A percentile compares a stretch with the other conserved stretches of the same genome.
These are phyloP conservation scores for Heteromurus nitidus DNA, from an alignment of 2,888 invertebrate genomes.

Conservation along the genomic window DNA sequence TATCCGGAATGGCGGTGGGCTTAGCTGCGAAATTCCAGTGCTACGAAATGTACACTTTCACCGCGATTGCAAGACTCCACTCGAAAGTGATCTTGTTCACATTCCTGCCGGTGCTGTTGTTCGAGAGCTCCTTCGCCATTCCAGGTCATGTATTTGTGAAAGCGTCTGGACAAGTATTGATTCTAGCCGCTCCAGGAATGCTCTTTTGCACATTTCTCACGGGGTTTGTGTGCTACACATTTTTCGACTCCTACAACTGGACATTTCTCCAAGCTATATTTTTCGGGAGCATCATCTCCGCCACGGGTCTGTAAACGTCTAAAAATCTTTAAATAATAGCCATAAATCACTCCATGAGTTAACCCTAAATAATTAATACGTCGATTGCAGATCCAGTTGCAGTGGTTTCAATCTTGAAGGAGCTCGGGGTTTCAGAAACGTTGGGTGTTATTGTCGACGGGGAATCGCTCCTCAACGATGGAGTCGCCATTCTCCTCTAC, in stretches of 20 bases:
- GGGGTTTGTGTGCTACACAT: slow-evolving; percentile 58
- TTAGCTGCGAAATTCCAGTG: slow-evolving; percentile 63
- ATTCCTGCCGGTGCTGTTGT: slow-evolving; percentile 71
- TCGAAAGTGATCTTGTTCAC: slow-evolving; percentile 70
- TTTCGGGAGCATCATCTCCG: slow-evolving; percentile 76
- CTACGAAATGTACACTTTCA: slow-evolving; percentile 60
- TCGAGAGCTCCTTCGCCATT: slow-evolving; percentile 72
- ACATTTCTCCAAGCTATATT: slow-evolving; percentile 75
- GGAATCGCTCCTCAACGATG: slow-evolving; percentile 77
- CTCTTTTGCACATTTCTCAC: slow-evolving; percentile 69
- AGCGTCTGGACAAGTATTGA: slow-evolving; percentile 54
- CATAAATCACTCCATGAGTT: background rate
- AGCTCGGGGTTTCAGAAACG: slow-evolving; percentile 75
- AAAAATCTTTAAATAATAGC: background rate
- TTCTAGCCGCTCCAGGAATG: slow-evolving; percentile 71
- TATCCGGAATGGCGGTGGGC: slow-evolving; percentile 75
- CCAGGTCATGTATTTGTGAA: slow-evolving; percentile 56
- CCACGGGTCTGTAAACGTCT: slow-evolving; percentile 67
- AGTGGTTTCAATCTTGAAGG: slow-evolving; percentile 77
- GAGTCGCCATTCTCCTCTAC: slow-evolving; percentile 77
- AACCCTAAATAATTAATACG: background rate
- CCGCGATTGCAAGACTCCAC: slow-evolving; percentile 67
- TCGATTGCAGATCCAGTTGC: slow-evolving; percentile 76
- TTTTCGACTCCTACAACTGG: slow-evolving; percentile 74
- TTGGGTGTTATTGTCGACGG: slow-evolving; percentile 77